Percentiles rank a stretch among this genome's conserved stretches.
phyloP scores from a whole-genome alignment of 2,888 invertebrate species.

The Penaeus monodon region DNA sequence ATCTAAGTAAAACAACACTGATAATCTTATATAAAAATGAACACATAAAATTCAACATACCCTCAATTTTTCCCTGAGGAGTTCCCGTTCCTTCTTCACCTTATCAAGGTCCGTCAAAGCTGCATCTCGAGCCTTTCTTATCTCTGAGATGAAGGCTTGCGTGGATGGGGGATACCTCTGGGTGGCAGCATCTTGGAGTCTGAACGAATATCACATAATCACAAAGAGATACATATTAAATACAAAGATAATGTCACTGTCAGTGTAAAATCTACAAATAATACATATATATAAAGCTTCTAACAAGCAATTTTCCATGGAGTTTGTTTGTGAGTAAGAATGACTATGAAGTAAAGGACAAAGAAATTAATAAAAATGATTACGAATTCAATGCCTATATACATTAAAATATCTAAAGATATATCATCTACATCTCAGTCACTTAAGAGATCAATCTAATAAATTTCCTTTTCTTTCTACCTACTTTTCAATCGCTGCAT shows the following conservation, averaged over 20 bases:
- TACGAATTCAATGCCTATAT: too few species aligned
- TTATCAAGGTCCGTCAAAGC: slow-evolving; percentile 55
- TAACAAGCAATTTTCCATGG: too few species aligned
- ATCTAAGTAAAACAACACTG: too few species aligned
- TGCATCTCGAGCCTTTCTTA: slow-evolving; percentile 60
- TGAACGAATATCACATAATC: slow-evolving; percentile 1
- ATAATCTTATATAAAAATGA: not conserved
- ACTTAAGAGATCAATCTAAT: not conserved
- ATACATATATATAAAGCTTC: too few species aligned
- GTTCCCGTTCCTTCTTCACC: slow-evolving; percentile 55
- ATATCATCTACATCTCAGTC: not conserved
- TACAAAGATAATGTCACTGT: not conserved
- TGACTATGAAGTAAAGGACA: too few species aligned
- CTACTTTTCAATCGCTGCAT: slow-evolving; percentile 60
- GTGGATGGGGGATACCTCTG: slow-evolving; percentile 58
- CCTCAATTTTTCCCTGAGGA: slow-evolving; percentile 53
- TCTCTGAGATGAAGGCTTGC: slow-evolving; percentile 62
- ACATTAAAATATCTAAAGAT: too few species aligned
- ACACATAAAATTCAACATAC: slow-evolving; percentile 23
- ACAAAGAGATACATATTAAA: not conserved
- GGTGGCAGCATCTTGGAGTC: slow-evolving; percentile 60
- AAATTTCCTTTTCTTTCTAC: not conserved
- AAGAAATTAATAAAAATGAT: too few species aligned
- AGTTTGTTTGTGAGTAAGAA: too few species aligned
- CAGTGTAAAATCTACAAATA: too few species aligned